phyloP scores from a whole-genome alignment of 2,888 invertebrate genomes.

The Parnassius orleans region DNA sequence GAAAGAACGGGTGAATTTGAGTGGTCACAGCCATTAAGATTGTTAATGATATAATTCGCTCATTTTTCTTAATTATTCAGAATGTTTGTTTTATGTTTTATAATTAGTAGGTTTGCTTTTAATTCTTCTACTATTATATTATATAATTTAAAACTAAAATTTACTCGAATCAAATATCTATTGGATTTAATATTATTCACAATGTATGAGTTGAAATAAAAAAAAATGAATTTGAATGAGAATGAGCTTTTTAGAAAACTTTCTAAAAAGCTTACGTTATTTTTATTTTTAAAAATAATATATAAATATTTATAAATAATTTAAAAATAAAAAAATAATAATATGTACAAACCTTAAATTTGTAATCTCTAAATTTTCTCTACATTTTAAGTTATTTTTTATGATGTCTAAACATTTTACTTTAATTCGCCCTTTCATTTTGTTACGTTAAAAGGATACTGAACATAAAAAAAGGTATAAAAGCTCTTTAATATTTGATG shows the following conservation, averaged over 20 bases:
- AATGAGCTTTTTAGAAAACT: no score
- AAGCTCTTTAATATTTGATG: slow-evolving; percentile 25
- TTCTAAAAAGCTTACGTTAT: no score
- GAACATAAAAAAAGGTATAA: slow-evolving; percentile 14
- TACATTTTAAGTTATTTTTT: background rate
- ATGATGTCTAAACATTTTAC: slow-evolving; percentile 12
- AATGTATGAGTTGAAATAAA: no score
- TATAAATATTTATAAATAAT: no score
- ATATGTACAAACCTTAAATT: no score
- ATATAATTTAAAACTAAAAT: no score
- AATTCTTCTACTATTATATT: no score
- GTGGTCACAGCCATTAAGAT: background rate
- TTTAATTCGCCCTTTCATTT: slow-evolving; percentile 12
- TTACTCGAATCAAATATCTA: no score
- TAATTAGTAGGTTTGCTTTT: background rate
- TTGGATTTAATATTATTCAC: no score
- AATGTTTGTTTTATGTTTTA: slow-evolving; percentile 29
- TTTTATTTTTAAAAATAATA: no score
- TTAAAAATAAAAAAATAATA: no score
- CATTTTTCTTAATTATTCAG: slow-evolving; percentile 49
- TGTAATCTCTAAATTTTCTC: background rate
- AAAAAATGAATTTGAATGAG: no score
- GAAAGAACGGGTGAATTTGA: slow-evolving; percentile 40
- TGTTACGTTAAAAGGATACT: slow-evolving; percentile 9
- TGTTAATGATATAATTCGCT: background rate